Conservation (phyloP, 2,113 vertebrate genomes). For the Lepidothrix coronata region DNA sequence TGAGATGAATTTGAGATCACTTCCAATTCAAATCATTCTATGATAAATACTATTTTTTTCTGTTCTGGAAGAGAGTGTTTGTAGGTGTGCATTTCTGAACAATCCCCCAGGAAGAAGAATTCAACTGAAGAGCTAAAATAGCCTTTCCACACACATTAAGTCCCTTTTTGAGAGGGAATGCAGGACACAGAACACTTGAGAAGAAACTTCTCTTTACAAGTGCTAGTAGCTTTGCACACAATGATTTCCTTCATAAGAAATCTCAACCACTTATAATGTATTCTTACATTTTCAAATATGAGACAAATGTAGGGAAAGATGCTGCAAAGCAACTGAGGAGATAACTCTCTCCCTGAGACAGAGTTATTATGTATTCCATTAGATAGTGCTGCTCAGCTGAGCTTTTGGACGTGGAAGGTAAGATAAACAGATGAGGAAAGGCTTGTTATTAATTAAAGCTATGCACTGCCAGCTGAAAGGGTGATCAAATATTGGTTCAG, state of each 20-base stretch:
- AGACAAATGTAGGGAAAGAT: not conserved
- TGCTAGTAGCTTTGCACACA: not conserved
- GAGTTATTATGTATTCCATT: not conserved
- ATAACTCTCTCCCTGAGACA: not conserved
- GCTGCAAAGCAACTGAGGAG: not conserved
- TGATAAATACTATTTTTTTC: not conserved
- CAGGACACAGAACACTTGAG: not conserved
- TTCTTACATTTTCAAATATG: not conserved
- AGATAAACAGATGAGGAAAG: not conserved
- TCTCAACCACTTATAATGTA: not conserved
- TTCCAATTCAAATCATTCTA: not conserved
- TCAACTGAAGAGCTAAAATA: not conserved
- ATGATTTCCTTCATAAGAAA: not conserved
- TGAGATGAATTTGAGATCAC: not conserved
- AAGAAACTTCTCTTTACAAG: not conserved
- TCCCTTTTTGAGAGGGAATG: not conserved
- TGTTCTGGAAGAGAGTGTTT: not conserved
- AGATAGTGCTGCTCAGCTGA: not conserved
- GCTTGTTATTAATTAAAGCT: conserved; percentile 15
- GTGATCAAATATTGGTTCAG: not conserved
- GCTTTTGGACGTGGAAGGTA: not conserved
- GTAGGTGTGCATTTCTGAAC: not conserved
- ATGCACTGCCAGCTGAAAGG: not conserved
- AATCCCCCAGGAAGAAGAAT: not conserved
- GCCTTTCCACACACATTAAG: not conserved